Conservation (phyloP, 2,113 vertebrate genomes). For the Caranx melampygus region DNA sequence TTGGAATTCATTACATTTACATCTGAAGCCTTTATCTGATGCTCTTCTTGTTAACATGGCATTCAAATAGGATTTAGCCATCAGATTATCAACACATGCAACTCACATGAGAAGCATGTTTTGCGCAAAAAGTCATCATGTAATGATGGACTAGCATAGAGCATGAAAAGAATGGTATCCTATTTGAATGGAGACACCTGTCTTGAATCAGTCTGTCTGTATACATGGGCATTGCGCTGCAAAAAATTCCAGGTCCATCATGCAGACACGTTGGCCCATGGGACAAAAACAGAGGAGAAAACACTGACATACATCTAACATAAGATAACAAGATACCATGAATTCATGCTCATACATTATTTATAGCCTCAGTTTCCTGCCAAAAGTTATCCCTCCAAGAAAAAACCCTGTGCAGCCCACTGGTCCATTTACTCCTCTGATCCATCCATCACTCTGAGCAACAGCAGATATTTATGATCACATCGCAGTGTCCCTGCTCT, state of each 20-base stretch:
- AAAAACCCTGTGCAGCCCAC: not conserved
- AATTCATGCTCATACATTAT: conserved; percentile 27
- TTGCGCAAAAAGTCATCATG: not conserved
- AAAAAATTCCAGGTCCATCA: conserved; percentile 37
- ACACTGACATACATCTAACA: not conserved
- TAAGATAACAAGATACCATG: conserved; percentile 41
- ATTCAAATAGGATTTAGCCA: conserved; percentile 6
- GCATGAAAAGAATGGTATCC: not conserved
- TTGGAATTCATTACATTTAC: conserved; percentile 3
- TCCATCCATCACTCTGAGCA: conserved; percentile 51
- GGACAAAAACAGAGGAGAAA: conserved; percentile 14
- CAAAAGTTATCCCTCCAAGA: conserved; percentile 20
- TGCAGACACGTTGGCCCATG: not conserved
- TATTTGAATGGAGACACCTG: not conserved
- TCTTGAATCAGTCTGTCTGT: conserved; percentile 5
- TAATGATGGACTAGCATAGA: not conserved
- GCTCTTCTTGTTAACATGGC: not conserved
- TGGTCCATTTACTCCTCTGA: conserved; percentile 3
- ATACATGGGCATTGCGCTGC: not conserved
- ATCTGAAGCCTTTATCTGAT: conserved; percentile 14
- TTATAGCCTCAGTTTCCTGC: conserved; percentile 26
- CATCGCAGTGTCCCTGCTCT: conserved; percentile 54
- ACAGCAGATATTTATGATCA: conserved; percentile 53
- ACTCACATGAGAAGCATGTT: not conserved
- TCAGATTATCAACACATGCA: not conserved